Base-by-base conservation (phyloP, 2,888 invertebrate genomes). In the Poecilobothrus nobilitatus region DNA sequence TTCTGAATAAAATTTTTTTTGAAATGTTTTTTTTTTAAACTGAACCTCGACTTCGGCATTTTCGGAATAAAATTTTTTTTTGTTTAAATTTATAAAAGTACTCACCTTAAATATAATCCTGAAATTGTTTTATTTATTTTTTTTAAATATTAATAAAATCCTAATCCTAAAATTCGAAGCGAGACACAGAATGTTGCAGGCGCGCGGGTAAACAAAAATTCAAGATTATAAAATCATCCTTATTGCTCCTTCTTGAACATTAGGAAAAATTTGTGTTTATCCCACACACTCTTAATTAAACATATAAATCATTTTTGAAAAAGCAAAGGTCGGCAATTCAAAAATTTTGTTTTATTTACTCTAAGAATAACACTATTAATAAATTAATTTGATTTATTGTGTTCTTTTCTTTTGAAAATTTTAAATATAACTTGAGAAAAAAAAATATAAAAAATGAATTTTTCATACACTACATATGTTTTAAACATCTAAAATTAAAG, bases 11-110 rank as follows among this genome's bases (percentile, higher is more conserved):
- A n/a, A 20, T 75, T 74, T 73, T 74, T 75, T 75, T 74, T 77
- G 7, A 41, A n/a, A 21, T 27, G 2, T 53, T 73, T 74, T 73
- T 76, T 74, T 72, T 73, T 74, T 74, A 77, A 77, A 78, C 76
- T 81, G 80, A 81, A 81, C 81, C 80, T 81, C 81, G 82, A 80
- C 80, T 79, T 74, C 71, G 65, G 53, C n/a, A 53, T 65, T 34
- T 34, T 65, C 15, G 33, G 65, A 37, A 65, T 33, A 63, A 27
- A 27, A 63, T 20, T 63, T 63, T 27, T 63, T 27, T 33, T 2
- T 63, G 5, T 63, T 9, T 27, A 15, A 22, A 63, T 63, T 63
- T 27, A 1, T 63, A 20, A 2, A 27, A n/a, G 6, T 34, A 65
- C 20, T 63, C 22, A 63, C 63, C 63, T 63, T 21, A 15, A 6